Base-by-base conservation (phyloP, 2,888 invertebrate species). In the Antheraea yamamai region DNA sequence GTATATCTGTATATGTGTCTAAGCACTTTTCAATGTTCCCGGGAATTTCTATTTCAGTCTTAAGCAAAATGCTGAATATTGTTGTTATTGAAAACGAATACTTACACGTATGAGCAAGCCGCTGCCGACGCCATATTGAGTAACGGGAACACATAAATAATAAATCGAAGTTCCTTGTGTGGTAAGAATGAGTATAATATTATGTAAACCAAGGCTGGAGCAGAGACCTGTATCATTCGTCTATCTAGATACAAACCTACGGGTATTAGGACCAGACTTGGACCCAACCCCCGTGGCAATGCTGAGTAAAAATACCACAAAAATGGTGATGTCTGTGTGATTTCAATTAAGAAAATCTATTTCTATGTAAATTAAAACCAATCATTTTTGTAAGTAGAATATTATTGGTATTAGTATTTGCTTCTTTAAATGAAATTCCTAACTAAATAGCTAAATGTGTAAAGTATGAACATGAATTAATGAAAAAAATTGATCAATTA, bases 241-340 rank as follows among this genome's bases (percentile, higher is more conserved):
- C 95, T 93, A 86, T 99, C 98, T 81, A 97, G 94, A 80, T 96
- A 96, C 71, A 97, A 87, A 52, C 98, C 98, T 39, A 97, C 84
- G 1, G 98, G 98, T 75, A 98, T 95, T 72, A 99, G 95, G 14
- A 98, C 85, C 39, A 98, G 88, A 39, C 98, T 98, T 0, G 97
- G 96, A 0, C 97, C 98, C 88, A 99, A 95, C 0, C 98, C 98
- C 75, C 99, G 96, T 0, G 99, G 99, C 66, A 99, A 94, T 0
- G 99, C 99, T 0, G 99, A 99, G 90, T 99, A 99, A 90, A 99
- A 99, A 91, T 99, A 99, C 99, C 99, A 99, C 2, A 98, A 91
- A 91, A 99, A 99, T 76, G 99, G 99, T 8, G 97, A 97, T 71
- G 98, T 98, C 98, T 98, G 91, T 81, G 73, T 73, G 55, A 47